Evolutionary conservation across 2,797 vertebrate genomes (phyloP), one percentile per base, ranked within the genome.

Genomic region (Crocidura indochinensis): DNA sequence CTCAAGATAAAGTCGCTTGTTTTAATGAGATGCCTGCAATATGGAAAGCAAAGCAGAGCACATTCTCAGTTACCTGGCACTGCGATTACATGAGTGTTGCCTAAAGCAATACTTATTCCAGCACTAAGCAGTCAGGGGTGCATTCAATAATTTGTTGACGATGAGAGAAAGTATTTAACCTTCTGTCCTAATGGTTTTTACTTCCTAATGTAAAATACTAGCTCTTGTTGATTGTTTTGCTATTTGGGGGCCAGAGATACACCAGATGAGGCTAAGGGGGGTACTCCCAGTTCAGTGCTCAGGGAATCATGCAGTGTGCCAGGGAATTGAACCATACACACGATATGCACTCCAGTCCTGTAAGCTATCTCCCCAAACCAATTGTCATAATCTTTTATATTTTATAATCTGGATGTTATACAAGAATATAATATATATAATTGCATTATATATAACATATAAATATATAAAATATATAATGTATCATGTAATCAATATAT

Each of bases 1-100:
- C 38, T 95, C 76, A 67, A 65, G 17, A 76, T 29, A 68, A 80
- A 93, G 51, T 64, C 65, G 31, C 19, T 49, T 76, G 62, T 51
- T 83, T 83, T 68, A 83, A 53, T 10, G 6, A 79, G 68, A 72
- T 20, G 11, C 8, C 51, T 31, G 31, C 6, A 79, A 67, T 6
- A 69, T 67, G 44, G 64, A 80, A 84, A 46, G 65, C 86, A 74
- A 29, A 46, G 20, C 27, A 73, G 38, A 2, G 27, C 72, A 15
- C 9, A 24, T 19, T 53, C 69, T 81, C 84, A 65, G 60, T 19
- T 3, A 49, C n/a, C 29, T 84, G 29, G 12, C 29, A 68, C 15
- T 20, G 62, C 77, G 74, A 69, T 11, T 9, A 67, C 27, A 22
- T 75, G 26, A 17, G 6, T 19, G 12, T 73, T 68, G 71, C 73